These are phyloP conservation scores for Misgurnus anguillicaudatus DNA, from an alignment of 2,113 vertebrate species.

Conservation along the genomic window DNA sequence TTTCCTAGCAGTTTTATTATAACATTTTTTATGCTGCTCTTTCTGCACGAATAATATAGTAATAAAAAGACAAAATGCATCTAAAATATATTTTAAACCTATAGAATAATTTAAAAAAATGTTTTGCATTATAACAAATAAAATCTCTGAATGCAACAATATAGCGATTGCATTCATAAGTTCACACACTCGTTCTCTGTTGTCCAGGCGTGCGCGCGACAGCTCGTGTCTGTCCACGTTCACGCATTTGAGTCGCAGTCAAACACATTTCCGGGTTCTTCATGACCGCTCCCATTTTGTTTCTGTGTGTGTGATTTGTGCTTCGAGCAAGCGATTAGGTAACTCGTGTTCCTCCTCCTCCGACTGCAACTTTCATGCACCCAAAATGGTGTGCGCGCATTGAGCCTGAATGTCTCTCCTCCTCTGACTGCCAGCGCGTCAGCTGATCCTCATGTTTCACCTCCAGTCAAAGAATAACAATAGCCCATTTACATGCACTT, in stretches of 20 bases:
- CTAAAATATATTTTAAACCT: too few species aligned
- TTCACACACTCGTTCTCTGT: neutral
- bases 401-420: constrained; percentile 44
- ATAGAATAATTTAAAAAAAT: too few species aligned
- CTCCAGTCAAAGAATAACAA: constrained; percentile 63
- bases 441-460: constrained; percentile 83
- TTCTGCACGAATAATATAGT: too few species aligned
- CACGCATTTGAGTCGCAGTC: neutral
- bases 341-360: constrained; percentile 48
- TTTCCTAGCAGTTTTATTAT: too few species aligned
- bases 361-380: constrained; percentile 45
- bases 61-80: too few species aligned
- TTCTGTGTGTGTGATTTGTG: constrained; percentile 31
- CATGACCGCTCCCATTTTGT: constrained; percentile 62
- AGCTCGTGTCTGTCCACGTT: neutral
- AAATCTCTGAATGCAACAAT: neutral
- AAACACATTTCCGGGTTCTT: constrained; percentile 56
- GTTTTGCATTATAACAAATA: neutral
- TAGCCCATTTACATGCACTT: neutral
- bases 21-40: too few species aligned
- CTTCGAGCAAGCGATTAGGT: constrained; percentile 55
- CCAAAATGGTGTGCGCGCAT: constrained; percentile 65
- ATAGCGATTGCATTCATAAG: neutral
- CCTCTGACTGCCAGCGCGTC: constrained; percentile 77
- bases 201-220: neutral